phyloP scores from a whole-genome alignment of 2,888 invertebrate species.

The Lasioglossum zephyrum region DNA sequence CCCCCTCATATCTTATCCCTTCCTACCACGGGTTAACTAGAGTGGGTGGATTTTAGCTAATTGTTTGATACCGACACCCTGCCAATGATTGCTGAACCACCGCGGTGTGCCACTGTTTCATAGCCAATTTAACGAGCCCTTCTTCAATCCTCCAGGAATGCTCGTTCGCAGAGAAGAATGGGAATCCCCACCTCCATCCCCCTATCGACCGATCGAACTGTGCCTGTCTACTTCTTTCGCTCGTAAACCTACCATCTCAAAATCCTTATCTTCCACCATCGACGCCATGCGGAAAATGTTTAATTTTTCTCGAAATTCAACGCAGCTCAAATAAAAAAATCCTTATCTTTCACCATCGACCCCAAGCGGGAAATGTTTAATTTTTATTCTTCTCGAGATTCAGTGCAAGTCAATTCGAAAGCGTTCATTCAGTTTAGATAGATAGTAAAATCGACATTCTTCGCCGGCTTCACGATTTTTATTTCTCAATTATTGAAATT shows the following conservation, averaged over 20 bases:
- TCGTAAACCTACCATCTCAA: neutral
- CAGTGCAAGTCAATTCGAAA: neutral
- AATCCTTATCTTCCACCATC: neutral
- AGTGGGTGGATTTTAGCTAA: slow-evolving; percentile 74
- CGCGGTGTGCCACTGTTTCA: slow-evolving; percentile 11
- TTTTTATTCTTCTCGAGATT: neutral
- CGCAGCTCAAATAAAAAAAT: neutral
- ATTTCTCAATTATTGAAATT: too few species aligned
- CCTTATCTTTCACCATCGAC: too few species aligned
- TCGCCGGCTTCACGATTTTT: too few species aligned
- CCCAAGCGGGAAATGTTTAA: neutral
- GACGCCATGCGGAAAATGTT: neutral
- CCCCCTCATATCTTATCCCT: slow-evolving; percentile 47
- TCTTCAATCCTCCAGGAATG: slow-evolving; percentile 8
- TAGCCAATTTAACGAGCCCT: slow-evolving; percentile 23
- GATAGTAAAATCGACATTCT: too few species aligned
- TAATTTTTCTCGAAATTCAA: neutral
- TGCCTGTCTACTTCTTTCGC: neutral
- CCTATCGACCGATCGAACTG: neutral
- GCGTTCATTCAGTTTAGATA: neutral
- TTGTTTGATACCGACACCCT: slow-evolving; percentile 79
- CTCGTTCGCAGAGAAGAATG: slow-evolving; percentile 10
- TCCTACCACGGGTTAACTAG: slow-evolving; percentile 48
- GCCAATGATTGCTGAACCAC: slow-evolving; percentile 59
- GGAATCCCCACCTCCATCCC: neutral